Percentiles rank a stretch among this genome's conserved stretches.
phyloP scores from a whole-genome alignment of 2,888 invertebrate species.

The Myopa testacea region DNA sequence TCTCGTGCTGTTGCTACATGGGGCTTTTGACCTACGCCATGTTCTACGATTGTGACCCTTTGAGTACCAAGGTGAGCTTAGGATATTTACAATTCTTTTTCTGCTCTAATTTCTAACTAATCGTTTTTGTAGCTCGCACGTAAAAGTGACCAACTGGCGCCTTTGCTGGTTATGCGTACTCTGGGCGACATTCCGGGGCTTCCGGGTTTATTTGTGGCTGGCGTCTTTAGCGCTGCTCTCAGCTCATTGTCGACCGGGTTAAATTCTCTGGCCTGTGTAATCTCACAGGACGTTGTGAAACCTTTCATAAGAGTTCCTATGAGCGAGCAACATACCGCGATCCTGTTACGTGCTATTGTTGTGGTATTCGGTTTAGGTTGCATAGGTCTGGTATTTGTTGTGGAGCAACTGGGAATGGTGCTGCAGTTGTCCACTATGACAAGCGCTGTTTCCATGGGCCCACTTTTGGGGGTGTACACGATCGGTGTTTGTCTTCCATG shows the following conservation, averaged over 20 bases:
- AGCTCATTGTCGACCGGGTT: constrained; percentile 85
- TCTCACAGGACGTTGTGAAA: constrained; percentile 82
- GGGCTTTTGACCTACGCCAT: constrained; percentile 80
- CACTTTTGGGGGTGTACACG: constrained; percentile 77
- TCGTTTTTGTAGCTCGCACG: constrained; percentile 72
- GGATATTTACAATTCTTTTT: not conserved
- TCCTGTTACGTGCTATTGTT: constrained; percentile 77
- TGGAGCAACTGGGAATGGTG: constrained; percentile 80
- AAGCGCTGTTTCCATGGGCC: constrained; percentile 76
- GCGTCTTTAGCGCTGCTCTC: constrained; percentile 90
- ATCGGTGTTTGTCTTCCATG: constrained; percentile 77
- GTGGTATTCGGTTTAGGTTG: constrained; percentile 76
- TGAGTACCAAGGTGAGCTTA: constrained; percentile 78
- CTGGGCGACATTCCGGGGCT: constrained; percentile 82
- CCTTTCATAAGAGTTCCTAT: constrained; percentile 73
- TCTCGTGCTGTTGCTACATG: constrained; percentile 77
- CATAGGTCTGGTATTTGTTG: constrained; percentile 75
- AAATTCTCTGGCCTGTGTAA: constrained; percentile 84
- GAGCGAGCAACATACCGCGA: constrained; percentile 70
- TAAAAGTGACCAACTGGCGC: constrained; percentile 84
- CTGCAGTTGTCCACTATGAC: constrained; percentile 74
- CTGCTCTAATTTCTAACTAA: not conserved
- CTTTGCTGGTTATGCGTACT: constrained; percentile 88
- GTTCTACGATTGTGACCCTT: constrained; percentile 82
- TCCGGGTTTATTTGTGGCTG: constrained; percentile 89